phyloP scores from a whole-genome alignment of 2,797 vertebrate species.

The Muscicapa striata region DNA sequence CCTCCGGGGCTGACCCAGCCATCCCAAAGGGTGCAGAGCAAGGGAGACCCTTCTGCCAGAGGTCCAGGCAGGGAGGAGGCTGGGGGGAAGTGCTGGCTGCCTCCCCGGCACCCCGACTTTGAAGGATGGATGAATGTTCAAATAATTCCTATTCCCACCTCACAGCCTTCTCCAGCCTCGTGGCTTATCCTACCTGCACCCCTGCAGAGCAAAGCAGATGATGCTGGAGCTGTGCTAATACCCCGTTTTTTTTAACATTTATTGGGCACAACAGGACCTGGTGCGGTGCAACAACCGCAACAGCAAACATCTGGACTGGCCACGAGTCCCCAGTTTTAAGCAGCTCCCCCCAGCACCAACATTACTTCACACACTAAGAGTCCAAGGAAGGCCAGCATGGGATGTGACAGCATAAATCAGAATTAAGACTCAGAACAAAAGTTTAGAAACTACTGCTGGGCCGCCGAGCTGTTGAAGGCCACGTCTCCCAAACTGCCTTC shows the following conservation, averaged over 20 bases:
- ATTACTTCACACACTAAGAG: constrained; percentile 51
- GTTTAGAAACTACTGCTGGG: constrained; percentile 63
- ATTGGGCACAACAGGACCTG: background rate
- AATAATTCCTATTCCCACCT: background rate
- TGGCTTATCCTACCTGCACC: background rate
- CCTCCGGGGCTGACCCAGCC: background rate
- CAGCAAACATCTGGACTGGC: constrained; percentile 56
- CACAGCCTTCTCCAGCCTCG: background rate
- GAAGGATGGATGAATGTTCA: background rate
- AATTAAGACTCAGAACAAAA: constrained; percentile 72
- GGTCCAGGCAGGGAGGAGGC: fast-evolving
- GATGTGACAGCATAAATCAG: constrained; percentile 67
- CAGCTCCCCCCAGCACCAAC: constrained; percentile 41
- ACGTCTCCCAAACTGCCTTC: constrained; percentile 67
- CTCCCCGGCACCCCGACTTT: background rate
- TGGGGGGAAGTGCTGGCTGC: background rate
- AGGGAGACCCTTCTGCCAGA: background rate
- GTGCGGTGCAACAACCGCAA: background rate
- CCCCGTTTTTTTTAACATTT: background rate
- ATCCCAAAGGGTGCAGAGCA: background rate
- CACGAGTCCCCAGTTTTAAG: constrained; percentile 37
- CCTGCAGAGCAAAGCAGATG: background rate
- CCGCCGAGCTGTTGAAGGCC: constrained; percentile 62
- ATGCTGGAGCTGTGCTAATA: background rate
- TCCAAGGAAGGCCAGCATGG: constrained; percentile 47